These are phyloP conservation scores for Ophraella communa DNA, from an alignment of 2,888 invertebrate species.

Conservation along the genomic window DNA sequence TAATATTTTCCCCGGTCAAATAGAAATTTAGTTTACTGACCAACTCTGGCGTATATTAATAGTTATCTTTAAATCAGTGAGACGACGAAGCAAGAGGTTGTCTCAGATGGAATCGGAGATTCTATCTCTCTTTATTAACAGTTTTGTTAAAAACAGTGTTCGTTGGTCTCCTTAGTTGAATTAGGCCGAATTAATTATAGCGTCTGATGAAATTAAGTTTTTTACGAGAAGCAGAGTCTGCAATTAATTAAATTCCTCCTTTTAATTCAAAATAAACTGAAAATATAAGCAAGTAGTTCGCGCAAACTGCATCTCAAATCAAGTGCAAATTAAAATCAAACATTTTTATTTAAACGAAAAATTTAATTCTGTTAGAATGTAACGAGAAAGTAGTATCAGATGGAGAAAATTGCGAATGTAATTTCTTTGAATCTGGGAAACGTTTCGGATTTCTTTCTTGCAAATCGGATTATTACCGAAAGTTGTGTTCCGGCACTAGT, in stretches of 20 bases:
- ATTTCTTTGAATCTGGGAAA: slow-evolving; percentile 5
- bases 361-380: slow-evolving; percentile 1
- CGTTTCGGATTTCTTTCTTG: background rate
- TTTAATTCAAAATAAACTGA: background rate
- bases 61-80: no score
- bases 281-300: slow-evolving; percentile 4
- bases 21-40: no score
- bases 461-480: background rate
- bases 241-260: background rate
- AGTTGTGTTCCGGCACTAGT: background rate
- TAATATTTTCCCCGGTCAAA: no score
- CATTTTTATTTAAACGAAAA: slow-evolving; percentile 11
- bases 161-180: no score
- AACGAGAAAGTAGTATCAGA: slow-evolving; percentile 11
- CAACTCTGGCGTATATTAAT: no score
- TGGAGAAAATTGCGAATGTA: background rate
- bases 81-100: no score
- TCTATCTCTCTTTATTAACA: no score
- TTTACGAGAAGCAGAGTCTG: background rate
- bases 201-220: background rate
- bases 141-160: no score
- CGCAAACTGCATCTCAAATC: background rate
- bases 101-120: no score
- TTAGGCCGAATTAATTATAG: background rate
- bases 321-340: slow-evolving; percentile 15